Evolutionary conservation across 1,140 invertebrate genomes (phyloP).

Genomic region (Lasioglossum baleicum): DNA sequence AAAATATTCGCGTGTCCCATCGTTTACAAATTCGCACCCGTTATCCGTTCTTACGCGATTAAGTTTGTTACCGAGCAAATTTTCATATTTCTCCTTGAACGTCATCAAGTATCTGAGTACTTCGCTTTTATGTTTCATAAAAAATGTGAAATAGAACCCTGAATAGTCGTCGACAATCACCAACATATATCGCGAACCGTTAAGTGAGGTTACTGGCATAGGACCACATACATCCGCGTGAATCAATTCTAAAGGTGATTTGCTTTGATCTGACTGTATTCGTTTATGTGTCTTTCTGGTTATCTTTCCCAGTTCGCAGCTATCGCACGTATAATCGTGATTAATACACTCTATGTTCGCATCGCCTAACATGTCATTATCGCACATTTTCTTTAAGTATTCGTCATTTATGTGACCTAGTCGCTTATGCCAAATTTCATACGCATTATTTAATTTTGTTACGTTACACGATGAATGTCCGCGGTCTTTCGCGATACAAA

Average conservation of each 20-base stretch:
- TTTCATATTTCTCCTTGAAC: conserved; percentile 10
- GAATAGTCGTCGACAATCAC: conserved; percentile 16
- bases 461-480: too few relatives aligned
- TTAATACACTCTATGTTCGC: neutral
- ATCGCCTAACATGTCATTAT: neutral
- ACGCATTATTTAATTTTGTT: too few relatives aligned
- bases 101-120: neutral
- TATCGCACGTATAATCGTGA: neutral
- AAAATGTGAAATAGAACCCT: conserved; percentile 8
- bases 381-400: conserved; percentile 1
- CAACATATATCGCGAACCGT: conserved; percentile 5
- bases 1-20: neutral
- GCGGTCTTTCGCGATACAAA: too few relatives aligned
- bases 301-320: conserved; percentile 5
- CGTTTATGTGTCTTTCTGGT: conserved; percentile 8
- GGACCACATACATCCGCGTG: conserved; percentile 2
- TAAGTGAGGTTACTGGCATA: neutral
- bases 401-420: conserved; percentile 15
- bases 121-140: conserved; percentile 23
- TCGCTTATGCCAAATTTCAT: conserved; percentile 16
- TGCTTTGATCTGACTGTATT: neutral
- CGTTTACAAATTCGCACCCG: conserved; percentile 12
- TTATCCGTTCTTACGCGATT: conserved; percentile 2
- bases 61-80: neutral
- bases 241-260: conserved; percentile 3